phyloP scores from a whole-genome alignment of 2,113 vertebrate species.

The Notarius quadriscutis region DNA sequence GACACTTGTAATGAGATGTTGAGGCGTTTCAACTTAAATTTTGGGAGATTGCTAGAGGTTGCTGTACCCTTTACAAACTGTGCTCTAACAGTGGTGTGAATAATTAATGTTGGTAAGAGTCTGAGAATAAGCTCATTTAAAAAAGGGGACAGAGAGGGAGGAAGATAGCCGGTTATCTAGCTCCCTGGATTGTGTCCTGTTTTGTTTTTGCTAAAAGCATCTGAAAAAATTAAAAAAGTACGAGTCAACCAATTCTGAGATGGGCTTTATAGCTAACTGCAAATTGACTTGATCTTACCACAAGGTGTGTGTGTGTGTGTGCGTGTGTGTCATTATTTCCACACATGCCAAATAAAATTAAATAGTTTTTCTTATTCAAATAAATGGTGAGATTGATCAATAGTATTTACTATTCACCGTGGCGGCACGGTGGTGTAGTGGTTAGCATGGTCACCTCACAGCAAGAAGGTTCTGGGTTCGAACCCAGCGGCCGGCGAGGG shows the following conservation, averaged over 20 bases:
- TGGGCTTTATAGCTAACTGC: background rate
- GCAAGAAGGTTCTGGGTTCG: too few relatives aligned
- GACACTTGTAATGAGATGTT: slow-evolving; percentile 39
- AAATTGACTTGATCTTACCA: background rate
- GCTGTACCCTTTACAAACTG: slow-evolving; percentile 22
- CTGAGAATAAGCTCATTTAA: background rate
- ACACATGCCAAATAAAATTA: background rate
- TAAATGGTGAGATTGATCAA: background rate
- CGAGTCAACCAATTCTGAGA: background rate
- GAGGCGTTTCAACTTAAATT: background rate
- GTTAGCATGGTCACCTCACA: too few relatives aligned
- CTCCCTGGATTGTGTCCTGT: background rate
- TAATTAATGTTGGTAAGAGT: background rate
- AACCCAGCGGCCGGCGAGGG: too few relatives aligned
- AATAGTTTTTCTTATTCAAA: background rate
- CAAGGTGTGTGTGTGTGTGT: too few relatives aligned
- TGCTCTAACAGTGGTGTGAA: background rate
- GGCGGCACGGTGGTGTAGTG: too few relatives aligned
- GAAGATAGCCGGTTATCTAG: background rate
- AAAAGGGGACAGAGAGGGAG: background rate
- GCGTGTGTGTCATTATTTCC: background rate
- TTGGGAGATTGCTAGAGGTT: background rate
- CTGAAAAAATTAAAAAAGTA: background rate
- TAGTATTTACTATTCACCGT: background rate
- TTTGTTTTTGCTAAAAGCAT: background rate